Evolutionary conservation across 2,888 invertebrate species (phyloP).

Genomic region (Horisme vitalbata): DNA sequence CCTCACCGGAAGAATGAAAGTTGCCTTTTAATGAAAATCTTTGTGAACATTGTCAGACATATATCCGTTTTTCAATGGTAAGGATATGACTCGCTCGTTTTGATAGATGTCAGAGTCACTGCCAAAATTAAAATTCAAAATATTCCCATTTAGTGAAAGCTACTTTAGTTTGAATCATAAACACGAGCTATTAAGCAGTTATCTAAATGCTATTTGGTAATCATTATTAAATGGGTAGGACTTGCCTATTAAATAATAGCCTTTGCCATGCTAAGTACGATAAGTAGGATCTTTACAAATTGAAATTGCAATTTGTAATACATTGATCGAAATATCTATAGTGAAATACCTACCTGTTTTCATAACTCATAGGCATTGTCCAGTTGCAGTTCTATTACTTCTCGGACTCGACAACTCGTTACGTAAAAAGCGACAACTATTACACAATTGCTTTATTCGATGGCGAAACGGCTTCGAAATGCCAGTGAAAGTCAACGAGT

Average conservation of each 20-base stretch:
- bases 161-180: too few relatives aligned
- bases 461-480: constrained; percentile 78
- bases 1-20: constrained; percentile 71
- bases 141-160: too few relatives aligned
- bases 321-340: constrained; percentile 24
- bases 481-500: constrained; percentile 78
- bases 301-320: neutral
- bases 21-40: constrained; percentile 57
- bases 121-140: too few relatives aligned
- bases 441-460: constrained; percentile 79
- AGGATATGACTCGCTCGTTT: constrained; percentile 1
- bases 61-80: constrained; percentile 37
- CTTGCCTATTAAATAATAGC: too few relatives aligned
- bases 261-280: too few relatives aligned
- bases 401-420: constrained; percentile 49
- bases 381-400: constrained; percentile 37
- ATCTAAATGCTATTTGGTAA: too few relatives aligned
- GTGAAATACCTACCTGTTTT: constrained; percentile 26
- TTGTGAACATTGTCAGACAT: constrained; percentile 43
- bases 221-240: too few relatives aligned
- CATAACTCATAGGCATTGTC: too few relatives aligned
- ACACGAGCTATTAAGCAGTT: too few relatives aligned
- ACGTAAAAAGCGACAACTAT: constrained; percentile 79
- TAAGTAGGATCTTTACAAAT: neutral
- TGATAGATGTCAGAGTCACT: neutral